Base-by-base conservation (phyloP, 37 sponge, comb jelly and placozoan genomes). In the Dysidea cf. avara region DNA sequence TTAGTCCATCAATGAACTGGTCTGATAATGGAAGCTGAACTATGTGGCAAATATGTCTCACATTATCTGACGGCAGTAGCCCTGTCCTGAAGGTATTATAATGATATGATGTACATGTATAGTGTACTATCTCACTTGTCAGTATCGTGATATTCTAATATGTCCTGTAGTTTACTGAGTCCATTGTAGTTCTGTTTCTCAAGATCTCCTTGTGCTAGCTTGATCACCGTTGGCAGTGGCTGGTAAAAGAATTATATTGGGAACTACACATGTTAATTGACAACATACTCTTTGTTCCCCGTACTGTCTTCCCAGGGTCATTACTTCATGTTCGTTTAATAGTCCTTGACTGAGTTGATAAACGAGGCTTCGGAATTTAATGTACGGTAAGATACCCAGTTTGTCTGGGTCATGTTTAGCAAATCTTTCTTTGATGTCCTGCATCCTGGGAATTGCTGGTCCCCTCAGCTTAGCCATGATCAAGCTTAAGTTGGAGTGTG, bases 311-410 rank as follows among this genome's bases (percentile, higher is more conserved):
- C 85, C 95, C 29, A 95, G 75, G 17, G 96, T 95, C 50, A 95
- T 43, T 33, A 92, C 37, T 75, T 95, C 96, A 34, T 95, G 96
- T 26, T 95, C 86, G 66, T 77, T 92, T 38, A 95, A 70, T 17
- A 83, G 55, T 7, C 87, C 74, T 20, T 74, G 61, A 25, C 93
- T 64, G 32, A 93, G 39, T 0, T 39, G n/a, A 16, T 35, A 49
- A 39, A 82, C 89, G 47, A 91, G 56, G 5, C n/a, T 40, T 32
- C 83, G 81, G 77, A 88, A 89, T 37, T 76, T 24, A 3, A 80
- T 71, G 62, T 67, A 75, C 24, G 68, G 22, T 11, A 91, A 53
- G 20, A 16, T 40, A 1, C 78, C 85, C 20, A 50, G 39, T 13
- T 87, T 64, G 31, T 21, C 36, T 11, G 68, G 7, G 66, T 87